Conservation (phyloP, 2,888 invertebrate genomes). For the Volucella bombylans region DNA sequence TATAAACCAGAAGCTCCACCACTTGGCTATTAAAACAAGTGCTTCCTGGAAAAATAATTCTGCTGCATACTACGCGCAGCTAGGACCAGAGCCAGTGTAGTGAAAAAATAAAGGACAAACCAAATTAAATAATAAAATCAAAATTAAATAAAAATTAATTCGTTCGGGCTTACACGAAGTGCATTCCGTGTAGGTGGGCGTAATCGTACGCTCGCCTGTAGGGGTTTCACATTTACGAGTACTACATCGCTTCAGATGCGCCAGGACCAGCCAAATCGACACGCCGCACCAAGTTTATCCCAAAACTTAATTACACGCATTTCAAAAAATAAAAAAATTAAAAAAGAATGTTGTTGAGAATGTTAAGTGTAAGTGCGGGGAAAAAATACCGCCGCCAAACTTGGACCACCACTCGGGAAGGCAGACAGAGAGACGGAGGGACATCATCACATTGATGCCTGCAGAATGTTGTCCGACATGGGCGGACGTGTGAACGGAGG, state of each 20-base stretch:
- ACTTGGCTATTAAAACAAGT: slow-evolving; percentile 16
- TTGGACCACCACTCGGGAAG: neutral
- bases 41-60: slow-evolving; percentile 3
- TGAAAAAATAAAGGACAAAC: slow-evolving; percentile 15
- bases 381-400: slow-evolving; percentile 9
- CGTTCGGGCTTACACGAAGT: slow-evolving; percentile 47
- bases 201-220: neutral
- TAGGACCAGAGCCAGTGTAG: neutral
- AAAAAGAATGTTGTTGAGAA: neutral
- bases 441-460: slow-evolving; percentile 21
- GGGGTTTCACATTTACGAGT: slow-evolving; percentile 21
- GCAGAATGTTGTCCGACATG: slow-evolving; percentile 61
- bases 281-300: slow-evolving; percentile 8
- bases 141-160: slow-evolving; percentile 70
- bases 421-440: no score
- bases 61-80: neutral
- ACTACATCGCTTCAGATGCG: neutral
- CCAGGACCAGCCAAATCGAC: no score
- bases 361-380: neutral
- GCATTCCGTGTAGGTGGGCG: slow-evolving; percentile 18
- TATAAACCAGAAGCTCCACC: slow-evolving; percentile 32
- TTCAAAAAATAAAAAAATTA: slow-evolving; percentile 28
- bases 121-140: slow-evolving; percentile 69
- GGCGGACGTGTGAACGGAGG: slow-evolving; percentile 52
- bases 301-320: slow-evolving; percentile 64